These are phyloP conservation scores for Erinaceus europaeus DNA, from an alignment of 2,113 vertebrate species.

Conservation along the genomic window DNA sequence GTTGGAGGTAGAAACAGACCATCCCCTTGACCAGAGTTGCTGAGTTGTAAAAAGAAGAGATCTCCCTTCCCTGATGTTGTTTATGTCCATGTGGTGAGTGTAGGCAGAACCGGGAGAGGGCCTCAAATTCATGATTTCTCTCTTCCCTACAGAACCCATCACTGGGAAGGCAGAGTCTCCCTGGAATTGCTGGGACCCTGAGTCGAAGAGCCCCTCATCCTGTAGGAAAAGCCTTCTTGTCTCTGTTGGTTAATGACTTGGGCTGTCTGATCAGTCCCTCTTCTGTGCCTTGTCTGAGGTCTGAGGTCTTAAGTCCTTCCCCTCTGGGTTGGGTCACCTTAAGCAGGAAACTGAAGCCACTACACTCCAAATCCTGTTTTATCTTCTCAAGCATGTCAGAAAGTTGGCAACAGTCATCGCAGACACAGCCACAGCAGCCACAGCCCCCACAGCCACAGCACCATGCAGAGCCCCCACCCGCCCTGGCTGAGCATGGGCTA, in stretches of 20 bases:
- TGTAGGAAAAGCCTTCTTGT: conserved; percentile 32
- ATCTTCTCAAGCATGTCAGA: conserved; percentile 86
- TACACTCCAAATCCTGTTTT: conserved; percentile 75
- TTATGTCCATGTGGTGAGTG: background rate
- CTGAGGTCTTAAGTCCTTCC: background rate
- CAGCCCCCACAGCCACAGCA: conserved; percentile 83
- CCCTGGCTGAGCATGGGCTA: conserved; percentile 92
- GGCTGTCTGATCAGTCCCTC: background rate
- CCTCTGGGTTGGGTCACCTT: conserved; percentile 55
- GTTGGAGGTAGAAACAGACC: background rate
- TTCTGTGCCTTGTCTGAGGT: conserved; percentile 49
- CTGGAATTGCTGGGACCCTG: conserved; percentile 18
- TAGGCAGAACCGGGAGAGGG: background rate
- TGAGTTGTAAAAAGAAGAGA: no score
- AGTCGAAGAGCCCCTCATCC: background rate
- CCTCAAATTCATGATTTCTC: conserved; percentile 31
- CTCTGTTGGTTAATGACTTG: conserved; percentile 5
- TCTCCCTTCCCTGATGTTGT: background rate
- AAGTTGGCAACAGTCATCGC: conserved; percentile 85
- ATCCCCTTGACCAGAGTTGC: background rate
- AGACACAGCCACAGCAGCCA: conserved; percentile 85
- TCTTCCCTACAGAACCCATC: conserved; percentile 74
- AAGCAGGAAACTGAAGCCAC: conserved; percentile 79
- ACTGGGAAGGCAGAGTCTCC: conserved; percentile 2
- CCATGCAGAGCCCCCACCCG: conserved; percentile 67